phyloP scores from a whole-genome alignment of 2,113 vertebrate genomes.

The Centrocercus urophasianus region DNA sequence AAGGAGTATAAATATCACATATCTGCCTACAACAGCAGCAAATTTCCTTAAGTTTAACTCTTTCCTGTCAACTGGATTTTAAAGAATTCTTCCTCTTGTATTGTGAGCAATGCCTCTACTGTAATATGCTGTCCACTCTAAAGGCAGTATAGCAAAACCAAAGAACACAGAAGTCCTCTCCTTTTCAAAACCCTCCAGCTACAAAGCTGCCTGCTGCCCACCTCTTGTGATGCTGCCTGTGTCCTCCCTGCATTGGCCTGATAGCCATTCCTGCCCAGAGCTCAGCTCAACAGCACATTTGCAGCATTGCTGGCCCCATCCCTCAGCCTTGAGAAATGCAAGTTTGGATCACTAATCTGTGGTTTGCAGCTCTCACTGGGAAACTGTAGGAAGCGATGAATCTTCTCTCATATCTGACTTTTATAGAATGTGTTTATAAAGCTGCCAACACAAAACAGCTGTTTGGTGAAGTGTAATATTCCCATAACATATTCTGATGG shows the following conservation, averaged over 20 bases:
- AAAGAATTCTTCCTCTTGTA: neutral
- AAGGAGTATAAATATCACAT: neutral
- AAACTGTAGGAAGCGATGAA: neutral
- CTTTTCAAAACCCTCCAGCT: too few relatives aligned
- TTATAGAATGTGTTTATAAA: neutral
- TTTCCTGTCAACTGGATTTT: neutral
- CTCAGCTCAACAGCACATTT: neutral
- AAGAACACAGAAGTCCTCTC: too few relatives aligned
- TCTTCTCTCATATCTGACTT: neutral
- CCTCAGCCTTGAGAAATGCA: neutral
- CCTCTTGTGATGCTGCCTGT: neutral
- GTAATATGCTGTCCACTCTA: neutral
- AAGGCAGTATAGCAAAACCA: neutral
- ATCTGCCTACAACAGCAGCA: neutral
- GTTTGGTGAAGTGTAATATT: neutral
- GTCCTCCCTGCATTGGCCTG: too few relatives aligned
- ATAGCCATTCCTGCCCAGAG: neutral
- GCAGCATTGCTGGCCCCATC: neutral
- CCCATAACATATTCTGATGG: neutral
- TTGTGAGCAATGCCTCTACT: neutral
- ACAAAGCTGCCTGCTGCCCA: neutral
- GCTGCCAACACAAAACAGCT: conserved; percentile 7
- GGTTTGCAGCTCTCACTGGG: neutral
- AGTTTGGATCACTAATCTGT: fast-evolving
- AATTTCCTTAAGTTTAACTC: neutral